Percentiles rank a stretch among this genome's conserved stretches.
Conservation (phyloP, 1,140 invertebrate species). For the Drosophila asahinai region DNA sequence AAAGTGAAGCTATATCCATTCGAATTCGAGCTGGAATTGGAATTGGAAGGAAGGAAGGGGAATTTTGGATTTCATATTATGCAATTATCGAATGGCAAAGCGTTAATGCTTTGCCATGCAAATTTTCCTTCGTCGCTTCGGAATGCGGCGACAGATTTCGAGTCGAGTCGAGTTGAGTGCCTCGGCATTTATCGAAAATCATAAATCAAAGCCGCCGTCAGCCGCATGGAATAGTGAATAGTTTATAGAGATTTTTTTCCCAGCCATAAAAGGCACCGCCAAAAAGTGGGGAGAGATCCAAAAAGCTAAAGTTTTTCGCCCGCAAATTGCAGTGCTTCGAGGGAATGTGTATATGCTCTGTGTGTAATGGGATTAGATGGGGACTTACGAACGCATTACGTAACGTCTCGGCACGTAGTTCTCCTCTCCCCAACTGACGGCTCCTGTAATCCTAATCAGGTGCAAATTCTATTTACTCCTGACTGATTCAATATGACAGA, state of each 20-base stretch:
- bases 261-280: slow-evolving; percentile 41
- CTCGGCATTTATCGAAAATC: slow-evolving; percentile 51
- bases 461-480: slow-evolving; percentile 74
- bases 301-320: slow-evolving; percentile 8
- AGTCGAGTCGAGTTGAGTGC: slow-evolving; percentile 39
- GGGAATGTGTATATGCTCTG: slow-evolving; percentile 7
- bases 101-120: slow-evolving; percentile 80
- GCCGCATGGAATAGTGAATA: slow-evolving; percentile 38
- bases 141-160: slow-evolving; percentile 63
- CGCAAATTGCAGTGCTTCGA: slow-evolving; percentile 58
- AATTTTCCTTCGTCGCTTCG: slow-evolving; percentile 53
- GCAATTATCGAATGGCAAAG: slow-evolving; percentile 73
- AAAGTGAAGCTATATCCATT: slow-evolving; percentile 56
- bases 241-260: slow-evolving; percentile 32
- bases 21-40: slow-evolving; percentile 42
- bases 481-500: slow-evolving; percentile 78
- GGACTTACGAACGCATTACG: slow-evolving; percentile 75
- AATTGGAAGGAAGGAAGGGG: slow-evolving; percentile 10
- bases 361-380: slow-evolving; percentile 69
- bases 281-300: slow-evolving; percentile 6
- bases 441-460: slow-evolving; percentile 57
- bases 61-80: slow-evolving; percentile 63
- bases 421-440: background rate
- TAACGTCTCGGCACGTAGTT: slow-evolving; percentile 54
- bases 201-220: slow-evolving; percentile 50